phyloP scores from a whole-genome alignment of 2,113 vertebrate species.

The Eidolon helvum region DNA sequence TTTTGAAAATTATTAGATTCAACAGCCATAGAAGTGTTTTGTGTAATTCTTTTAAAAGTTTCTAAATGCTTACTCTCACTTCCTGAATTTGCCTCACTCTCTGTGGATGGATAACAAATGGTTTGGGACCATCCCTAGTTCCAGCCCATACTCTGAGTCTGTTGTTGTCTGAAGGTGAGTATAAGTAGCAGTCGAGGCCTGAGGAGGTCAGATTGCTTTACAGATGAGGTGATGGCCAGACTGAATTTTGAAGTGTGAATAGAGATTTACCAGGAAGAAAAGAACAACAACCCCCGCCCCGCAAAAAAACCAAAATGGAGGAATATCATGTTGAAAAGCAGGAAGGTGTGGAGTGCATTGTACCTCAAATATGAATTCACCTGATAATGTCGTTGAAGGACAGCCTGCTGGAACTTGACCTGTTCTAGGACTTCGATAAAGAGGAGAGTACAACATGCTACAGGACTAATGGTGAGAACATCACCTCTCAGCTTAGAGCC shows the following conservation, averaged over 20 bases:
- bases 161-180: neutral
- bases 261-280: neutral
- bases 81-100: fast-evolving
- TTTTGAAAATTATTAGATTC: neutral
- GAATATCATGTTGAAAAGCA: neutral
- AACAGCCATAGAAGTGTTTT: neutral
- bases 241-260: neutral
- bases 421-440: neutral
- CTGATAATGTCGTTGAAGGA: neutral
- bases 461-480: neutral
- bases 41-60: neutral
- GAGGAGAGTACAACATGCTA: neutral
- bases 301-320: no score
- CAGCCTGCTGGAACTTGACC: neutral
- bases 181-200: neutral
- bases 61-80: neutral
- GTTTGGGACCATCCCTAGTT: neutral
- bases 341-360: fast-evolving
- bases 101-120: fast-evolving
- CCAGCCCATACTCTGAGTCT: neutral
- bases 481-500: neutral
- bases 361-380: neutral
- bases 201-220: neutral
- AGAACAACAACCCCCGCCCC: no score
- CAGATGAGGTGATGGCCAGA: neutral